Evolutionary conservation across 2,113 vertebrate genomes (phyloP).

Genomic region (Myanophis thanlyinensis): DNA sequence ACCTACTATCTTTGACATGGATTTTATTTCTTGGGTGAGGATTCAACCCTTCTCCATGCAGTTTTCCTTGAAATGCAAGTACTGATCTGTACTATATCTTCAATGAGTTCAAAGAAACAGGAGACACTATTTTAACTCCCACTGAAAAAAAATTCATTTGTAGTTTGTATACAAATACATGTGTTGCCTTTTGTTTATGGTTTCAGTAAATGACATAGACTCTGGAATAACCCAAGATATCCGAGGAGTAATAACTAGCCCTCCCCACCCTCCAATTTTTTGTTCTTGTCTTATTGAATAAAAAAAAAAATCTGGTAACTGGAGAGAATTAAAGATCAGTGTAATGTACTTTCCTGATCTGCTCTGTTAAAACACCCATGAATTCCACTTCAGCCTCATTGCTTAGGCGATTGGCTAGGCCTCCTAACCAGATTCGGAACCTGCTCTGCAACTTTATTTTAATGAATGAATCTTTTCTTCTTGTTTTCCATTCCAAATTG

Average conservation of each 20-base stretch:
- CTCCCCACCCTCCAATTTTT: background rate
- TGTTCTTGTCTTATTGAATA: background rate
- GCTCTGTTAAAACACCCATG: background rate
- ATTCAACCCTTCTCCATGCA: background rate
- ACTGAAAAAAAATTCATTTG: background rate
- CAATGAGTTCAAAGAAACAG: constrained; percentile 43
- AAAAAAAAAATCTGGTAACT: background rate
- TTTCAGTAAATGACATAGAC: background rate
- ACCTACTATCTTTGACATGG: constrained; percentile 48
- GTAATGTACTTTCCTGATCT: background rate
- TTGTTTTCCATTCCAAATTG: background rate
- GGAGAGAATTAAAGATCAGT: background rate
- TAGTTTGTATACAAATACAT: background rate
- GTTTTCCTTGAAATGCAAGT: background rate
- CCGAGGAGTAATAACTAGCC: background rate
- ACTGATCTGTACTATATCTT: constrained; percentile 36
- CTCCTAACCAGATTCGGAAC: background rate
- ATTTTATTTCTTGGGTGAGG: constrained; percentile 44
- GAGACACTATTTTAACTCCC: background rate
- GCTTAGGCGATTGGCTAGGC: background rate
- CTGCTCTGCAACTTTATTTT: background rate
- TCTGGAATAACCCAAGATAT: background rate
- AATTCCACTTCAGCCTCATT: background rate
- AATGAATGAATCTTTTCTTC: background rate
- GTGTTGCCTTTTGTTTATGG: background rate